Evolutionary conservation across 2,113 vertebrate species (phyloP).

Genomic region (Coptodon rendalli): DNA sequence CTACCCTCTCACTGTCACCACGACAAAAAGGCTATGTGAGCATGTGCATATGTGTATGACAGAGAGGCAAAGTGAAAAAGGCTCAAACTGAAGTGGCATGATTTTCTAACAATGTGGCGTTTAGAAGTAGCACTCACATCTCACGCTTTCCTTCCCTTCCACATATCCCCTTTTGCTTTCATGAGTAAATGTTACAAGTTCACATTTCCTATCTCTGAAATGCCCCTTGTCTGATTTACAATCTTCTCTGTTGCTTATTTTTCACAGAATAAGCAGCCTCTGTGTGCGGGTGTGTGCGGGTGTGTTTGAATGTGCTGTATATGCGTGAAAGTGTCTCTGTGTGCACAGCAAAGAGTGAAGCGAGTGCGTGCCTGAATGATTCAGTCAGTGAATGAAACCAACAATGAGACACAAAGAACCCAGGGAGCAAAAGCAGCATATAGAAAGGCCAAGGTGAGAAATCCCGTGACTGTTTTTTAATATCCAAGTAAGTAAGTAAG

Average conservation of each 20-base stretch:
- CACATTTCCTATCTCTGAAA: not conserved
- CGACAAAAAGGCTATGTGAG: not conserved
- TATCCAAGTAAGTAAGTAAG: too few relatives aligned
- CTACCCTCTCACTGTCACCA: not conserved
- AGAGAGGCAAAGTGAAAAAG: not conserved
- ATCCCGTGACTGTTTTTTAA: not conserved
- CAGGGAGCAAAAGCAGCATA: not conserved
- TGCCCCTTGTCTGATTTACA: not conserved
- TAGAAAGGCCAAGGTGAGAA: not conserved
- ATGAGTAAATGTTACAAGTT: not conserved
- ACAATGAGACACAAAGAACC: slow-evolving; percentile 17
- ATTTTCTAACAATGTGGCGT: not conserved
- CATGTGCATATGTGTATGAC: not conserved
- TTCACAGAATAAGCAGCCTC: not conserved
- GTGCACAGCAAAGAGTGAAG: not conserved
- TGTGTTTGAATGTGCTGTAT: not conserved
- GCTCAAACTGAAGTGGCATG: not conserved
- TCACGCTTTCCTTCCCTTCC: not conserved
- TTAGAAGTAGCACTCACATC: not conserved
- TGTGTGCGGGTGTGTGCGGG: not conserved
- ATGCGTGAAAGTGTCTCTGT: not conserved
- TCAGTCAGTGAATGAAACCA: slow-evolving; percentile 35
- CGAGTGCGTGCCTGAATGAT: not conserved
- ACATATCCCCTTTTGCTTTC: not conserved
- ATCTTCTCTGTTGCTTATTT: not conserved